A percentile compares a stretch with the other conserved stretches of the same genome.
These are phyloP conservation scores for Mermis nigrescens DNA, from an alignment of 2,888 invertebrate species.

Conservation along the genomic window DNA sequence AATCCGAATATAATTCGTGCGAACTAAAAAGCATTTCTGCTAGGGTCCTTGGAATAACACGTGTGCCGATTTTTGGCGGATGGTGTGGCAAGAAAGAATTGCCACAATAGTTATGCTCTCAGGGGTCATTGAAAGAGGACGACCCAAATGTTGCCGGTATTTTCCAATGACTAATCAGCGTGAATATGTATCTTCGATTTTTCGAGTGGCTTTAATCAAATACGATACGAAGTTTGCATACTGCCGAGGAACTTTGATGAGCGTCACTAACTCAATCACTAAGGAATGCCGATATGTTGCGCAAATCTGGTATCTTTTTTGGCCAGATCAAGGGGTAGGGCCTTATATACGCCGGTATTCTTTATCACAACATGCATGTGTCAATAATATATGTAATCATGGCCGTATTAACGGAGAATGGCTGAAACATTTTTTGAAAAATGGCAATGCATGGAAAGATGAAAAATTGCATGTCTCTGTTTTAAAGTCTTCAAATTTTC, in stretches of 20 bases:
- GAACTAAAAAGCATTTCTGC: too few species aligned
- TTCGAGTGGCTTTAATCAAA: not conserved
- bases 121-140: slow-evolving; percentile 5
- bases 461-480: too few species aligned
- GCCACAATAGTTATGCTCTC: slow-evolving; percentile 16
- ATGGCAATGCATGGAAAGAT: too few species aligned
- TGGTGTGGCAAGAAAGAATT: slow-evolving; percentile 20
- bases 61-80: slow-evolving; percentile 17
- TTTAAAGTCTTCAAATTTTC: too few species aligned
- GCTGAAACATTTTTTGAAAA: too few species aligned
- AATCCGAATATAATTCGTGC: too few species aligned
- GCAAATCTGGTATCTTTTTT: not conserved
- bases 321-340: not conserved
- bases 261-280: not conserved
- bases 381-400: too few species aligned
- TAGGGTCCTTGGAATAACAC: too few species aligned
- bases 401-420: too few species aligned
- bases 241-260: not conserved
- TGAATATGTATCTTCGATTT: not conserved
- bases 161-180: not conserved
- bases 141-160: not conserved
- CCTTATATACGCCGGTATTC: too few species aligned
- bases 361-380: too few species aligned
- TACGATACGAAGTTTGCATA: not conserved
- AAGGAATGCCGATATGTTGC: not conserved